A percentile compares a stretch with the other conserved stretches of the same genome.
Evolutionary conservation across 2,888 invertebrate genomes (phyloP).

Genomic region (Muschampia plurimacula): DNA sequence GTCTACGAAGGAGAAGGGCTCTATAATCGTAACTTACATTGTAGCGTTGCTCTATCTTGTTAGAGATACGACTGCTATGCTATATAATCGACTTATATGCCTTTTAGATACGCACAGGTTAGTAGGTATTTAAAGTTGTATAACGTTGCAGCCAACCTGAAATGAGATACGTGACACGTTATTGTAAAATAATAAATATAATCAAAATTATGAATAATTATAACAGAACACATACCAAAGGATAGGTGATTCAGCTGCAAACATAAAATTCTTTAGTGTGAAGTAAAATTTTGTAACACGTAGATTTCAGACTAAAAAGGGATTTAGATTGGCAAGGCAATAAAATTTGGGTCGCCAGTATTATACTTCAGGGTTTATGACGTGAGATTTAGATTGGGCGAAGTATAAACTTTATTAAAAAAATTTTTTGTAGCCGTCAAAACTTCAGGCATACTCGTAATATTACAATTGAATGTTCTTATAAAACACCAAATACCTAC

Average conservation of each 20-base stretch:
- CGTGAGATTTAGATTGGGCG: constrained; percentile 16
- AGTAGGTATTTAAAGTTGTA: constrained; percentile 17
- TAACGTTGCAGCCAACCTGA: not conserved
- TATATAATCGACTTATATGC: constrained; percentile 20
- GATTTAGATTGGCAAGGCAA: constrained; percentile 21
- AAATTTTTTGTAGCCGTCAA: constrained; percentile 10
- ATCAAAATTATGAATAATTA: not conserved
- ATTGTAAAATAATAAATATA: not conserved
- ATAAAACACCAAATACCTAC: not conserved
- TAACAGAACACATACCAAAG: not conserved
- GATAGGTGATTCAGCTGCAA: constrained; percentile 1
- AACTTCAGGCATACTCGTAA: not conserved
- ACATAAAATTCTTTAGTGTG: constrained; percentile 18
- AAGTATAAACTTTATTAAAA: constrained; percentile 21
- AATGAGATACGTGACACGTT: not conserved
- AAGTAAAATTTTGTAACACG: constrained; percentile 21
- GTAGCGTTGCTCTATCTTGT: constrained; percentile 33
- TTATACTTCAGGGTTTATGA: constrained; percentile 29
- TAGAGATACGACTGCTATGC: constrained; percentile 9
- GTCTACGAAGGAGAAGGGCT: constrained; percentile 27
- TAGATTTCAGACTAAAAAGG: constrained; percentile 23
- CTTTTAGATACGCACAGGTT: constrained; percentile 3
- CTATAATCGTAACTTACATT: constrained; percentile 31
- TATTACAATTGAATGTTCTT: not conserved
- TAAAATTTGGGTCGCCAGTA: constrained; percentile 29